Percentiles rank a stretch among this genome's conserved stretches.
These are phyloP conservation scores for Polymixis flavicincta DNA, from an alignment of 2,888 invertebrate species.

Conservation along the genomic window DNA sequence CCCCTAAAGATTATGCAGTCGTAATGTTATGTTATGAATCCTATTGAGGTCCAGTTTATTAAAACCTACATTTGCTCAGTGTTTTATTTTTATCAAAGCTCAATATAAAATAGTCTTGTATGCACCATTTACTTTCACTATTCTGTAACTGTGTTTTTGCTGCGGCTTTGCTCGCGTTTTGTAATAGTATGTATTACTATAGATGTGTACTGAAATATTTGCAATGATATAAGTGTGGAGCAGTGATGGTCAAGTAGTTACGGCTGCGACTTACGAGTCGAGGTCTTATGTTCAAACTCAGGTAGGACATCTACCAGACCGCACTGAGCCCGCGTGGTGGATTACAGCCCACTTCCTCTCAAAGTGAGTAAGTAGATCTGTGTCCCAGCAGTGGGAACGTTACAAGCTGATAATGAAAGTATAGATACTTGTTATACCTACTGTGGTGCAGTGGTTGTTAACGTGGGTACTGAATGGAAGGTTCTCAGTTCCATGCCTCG, in stretches of 20 bases:
- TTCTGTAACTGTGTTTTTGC: conserved; percentile 48
- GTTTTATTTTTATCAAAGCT: neutral
- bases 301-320: too few species aligned
- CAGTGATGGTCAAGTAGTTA: too few species aligned
- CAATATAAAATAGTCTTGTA: conserved; percentile 15
- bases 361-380: too few species aligned
- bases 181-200: conserved; percentile 29
- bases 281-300: too few species aligned
- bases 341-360: too few species aligned
- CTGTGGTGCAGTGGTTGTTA: neutral
- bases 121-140: conserved; percentile 53
- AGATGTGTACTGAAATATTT: conserved; percentile 5
- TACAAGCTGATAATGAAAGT: neutral
- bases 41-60: neutral
- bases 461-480: neutral
- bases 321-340: too few species aligned
- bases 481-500: neutral
- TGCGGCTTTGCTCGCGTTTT: conserved; percentile 34
- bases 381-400: too few species aligned
- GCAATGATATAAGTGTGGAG: conserved; percentile 2
- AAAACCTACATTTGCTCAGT: neutral
- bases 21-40: neutral
- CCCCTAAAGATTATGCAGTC: neutral
- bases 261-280: too few species aligned
- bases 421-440: neutral